phyloP scores from a whole-genome alignment of 1,140 invertebrate species.

The Drosophila eugracilis region DNA sequence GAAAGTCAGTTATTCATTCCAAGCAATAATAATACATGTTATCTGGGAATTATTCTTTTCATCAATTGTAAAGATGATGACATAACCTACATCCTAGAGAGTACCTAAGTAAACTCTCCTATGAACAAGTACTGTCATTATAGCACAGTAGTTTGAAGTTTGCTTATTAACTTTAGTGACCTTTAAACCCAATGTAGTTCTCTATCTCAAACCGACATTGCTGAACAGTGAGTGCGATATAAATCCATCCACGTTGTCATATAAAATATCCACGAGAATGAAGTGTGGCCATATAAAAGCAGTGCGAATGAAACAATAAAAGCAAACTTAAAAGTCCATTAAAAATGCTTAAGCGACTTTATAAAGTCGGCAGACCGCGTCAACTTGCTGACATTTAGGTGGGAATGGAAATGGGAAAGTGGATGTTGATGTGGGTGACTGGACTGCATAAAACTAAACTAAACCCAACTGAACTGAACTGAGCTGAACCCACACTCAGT shows the following conservation, averaged over 20 bases:
- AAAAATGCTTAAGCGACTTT: conserved; percentile 76
- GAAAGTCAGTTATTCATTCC: too few species aligned
- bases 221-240: too few species aligned
- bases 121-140: too few species aligned
- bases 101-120: too few species aligned
- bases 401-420: conserved; percentile 3
- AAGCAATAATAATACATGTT: too few species aligned
- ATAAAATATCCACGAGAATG: conserved; percentile 10
- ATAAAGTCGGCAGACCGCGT: conserved; percentile 68
- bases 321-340: conserved; percentile 81
- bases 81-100: too few species aligned
- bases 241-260: neutral
- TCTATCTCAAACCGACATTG: too few species aligned
- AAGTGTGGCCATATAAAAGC: conserved; percentile 29
- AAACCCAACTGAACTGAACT: conserved; percentile 31
- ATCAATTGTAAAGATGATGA: too few species aligned
- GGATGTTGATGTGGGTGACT: conserved; percentile 22
- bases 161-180: too few species aligned
- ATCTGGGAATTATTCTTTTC: too few species aligned
- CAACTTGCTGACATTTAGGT: conserved; percentile 52
- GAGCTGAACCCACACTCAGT: conserved; percentile 27
- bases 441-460: conserved; percentile 29
- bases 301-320: conserved; percentile 65
- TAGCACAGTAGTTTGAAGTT: too few species aligned
- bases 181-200: too few species aligned